Evolutionary conservation across 2,888 invertebrate species (phyloP).

Genomic region (Andrena bicolor): DNA sequence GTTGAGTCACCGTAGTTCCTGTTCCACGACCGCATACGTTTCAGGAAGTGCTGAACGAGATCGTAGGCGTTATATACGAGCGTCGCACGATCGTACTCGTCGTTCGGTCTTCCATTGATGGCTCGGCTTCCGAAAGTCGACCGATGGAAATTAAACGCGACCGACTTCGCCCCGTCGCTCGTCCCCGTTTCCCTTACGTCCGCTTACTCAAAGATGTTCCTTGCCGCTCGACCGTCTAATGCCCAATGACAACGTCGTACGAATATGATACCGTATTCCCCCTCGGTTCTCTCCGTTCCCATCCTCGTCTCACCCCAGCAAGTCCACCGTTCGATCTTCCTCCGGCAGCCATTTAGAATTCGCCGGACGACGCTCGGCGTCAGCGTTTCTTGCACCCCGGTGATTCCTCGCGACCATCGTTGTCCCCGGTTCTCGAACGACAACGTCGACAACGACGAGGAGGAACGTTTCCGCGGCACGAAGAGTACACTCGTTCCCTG

Average conservation of each 20-base stretch:
- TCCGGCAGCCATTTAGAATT: constrained; percentile 59
- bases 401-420: constrained; percentile 65
- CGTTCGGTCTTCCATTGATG: constrained; percentile 14
- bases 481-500: constrained; percentile 28
- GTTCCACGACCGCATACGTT: constrained; percentile 37
- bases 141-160: constrained; percentile 74
- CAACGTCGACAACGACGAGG: constrained; percentile 45
- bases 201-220: constrained; percentile 43
- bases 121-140: constrained; percentile 34
- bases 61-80: constrained; percentile 51
- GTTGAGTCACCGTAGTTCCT: constrained; percentile 47
- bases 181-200: constrained; percentile 33
- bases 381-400: constrained; percentile 72
- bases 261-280: constrained; percentile 52
- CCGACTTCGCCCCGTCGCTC: constrained; percentile 10
- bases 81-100: neutral
- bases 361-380: constrained; percentile 63
- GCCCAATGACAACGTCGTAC: constrained; percentile 40
- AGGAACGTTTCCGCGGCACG: constrained; percentile 28
- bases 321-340: constrained; percentile 15
- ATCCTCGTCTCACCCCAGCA: neutral
- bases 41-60: constrained; percentile 46
- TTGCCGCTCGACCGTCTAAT: constrained; percentile 39
- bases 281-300: constrained; percentile 28
- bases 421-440: constrained; percentile 57